Base-by-base conservation (phyloP, 1,140 invertebrate genomes). In the Drosophila lini region DNA sequence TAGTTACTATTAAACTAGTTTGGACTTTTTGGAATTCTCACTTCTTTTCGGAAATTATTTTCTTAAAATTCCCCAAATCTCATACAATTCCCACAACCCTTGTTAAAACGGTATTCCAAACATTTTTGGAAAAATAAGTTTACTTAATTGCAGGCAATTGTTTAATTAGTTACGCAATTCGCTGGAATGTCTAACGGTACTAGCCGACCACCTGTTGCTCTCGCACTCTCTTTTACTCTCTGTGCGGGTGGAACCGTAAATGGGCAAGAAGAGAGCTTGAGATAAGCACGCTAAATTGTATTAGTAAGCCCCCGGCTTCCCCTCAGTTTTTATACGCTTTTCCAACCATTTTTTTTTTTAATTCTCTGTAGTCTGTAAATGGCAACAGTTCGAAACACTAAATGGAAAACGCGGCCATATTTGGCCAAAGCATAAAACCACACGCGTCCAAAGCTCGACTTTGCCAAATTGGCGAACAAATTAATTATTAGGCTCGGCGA, bases 141-240 rank as follows among this genome's bases (percentile, higher is more conserved):
- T 64, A 64, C 50, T 89, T 83, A 80, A 83, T 89, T 88, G 65
- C 58, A 38, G 47, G 19, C 77, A 88, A 89, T 88, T 88, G 84
- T 89, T 88, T 88, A 88, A 88, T 88, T 89, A 84, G 83, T 90
- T 88, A 65, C 85, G 85, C 78, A 89, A 90, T 89, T 53, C 42
- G 71, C 59, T 61, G 57, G 60, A 60, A 75, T 69, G 41, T 25
- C 65, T 79, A 88, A 80, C 80, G 80, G 82, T 88, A 82, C 76
- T 60, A 59, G 42, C 47, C 68, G 59, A 47, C 64, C 83, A 85
- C 83, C 83, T 86, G 83, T 86, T 80, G 83, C 79, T 41, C 48
- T 57, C 42, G 22, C 34, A 47, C 34, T 38, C 19, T 44, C 59
- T 32, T 11, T 38, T 50, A 11, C 36, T n/a, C 52, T 31, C 28